Conservation (phyloP, 2,797 vertebrate genomes). For the Sebastes vulpes region DNA sequence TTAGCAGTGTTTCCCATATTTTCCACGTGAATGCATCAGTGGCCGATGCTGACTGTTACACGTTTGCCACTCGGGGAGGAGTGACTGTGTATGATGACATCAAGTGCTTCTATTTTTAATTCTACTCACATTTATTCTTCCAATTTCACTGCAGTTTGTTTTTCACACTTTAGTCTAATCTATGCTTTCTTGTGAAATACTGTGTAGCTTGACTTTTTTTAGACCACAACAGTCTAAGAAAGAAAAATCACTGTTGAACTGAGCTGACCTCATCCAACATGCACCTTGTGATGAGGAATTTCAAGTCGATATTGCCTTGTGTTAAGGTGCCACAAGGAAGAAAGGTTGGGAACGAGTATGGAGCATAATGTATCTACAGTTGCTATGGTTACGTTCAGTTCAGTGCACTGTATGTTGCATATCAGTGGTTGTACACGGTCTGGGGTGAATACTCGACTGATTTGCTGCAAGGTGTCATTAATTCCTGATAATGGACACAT, state of each 20-base stretch:
- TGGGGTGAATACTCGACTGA: no score
- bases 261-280: background rate
- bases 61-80: constrained; percentile 7
- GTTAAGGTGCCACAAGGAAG: background rate
- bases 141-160: no score
- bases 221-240: no score
- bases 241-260: background rate
- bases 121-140: no score
- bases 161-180: no score
- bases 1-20: constrained; percentile 31
- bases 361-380: background rate
- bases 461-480: no score
- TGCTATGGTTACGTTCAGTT: background rate
- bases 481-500: no score
- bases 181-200: no score
- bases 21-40: constrained; percentile 39
- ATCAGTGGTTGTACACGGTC: background rate
- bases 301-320: background rate
- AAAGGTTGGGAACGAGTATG: background rate
- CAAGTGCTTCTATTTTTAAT: background rate
- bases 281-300: background rate
- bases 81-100: background rate
- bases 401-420: background rate
- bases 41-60: constrained; percentile 25
- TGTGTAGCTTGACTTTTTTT: no score